Evolutionary conservation across 37 sponge, comb jelly and placozoan genomes (phyloP).

Genomic region (Geodia barretti): DNA sequence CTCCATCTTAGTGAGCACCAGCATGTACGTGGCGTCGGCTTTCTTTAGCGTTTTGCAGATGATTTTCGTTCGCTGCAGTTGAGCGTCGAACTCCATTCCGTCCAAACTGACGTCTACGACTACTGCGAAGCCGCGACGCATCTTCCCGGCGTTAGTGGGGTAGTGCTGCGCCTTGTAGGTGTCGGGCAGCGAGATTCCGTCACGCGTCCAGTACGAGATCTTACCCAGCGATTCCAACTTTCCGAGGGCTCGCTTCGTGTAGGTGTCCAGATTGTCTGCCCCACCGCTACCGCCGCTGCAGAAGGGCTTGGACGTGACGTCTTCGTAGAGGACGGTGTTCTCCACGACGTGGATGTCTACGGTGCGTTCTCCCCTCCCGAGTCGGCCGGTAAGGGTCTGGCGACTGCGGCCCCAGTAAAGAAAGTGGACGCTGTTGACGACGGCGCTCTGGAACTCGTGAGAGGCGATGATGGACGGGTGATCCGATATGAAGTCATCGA

Average conservation of each 20-base stretch:
- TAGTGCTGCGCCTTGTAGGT: slow-evolving; percentile 1
- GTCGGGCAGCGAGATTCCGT: slow-evolving; percentile 4
- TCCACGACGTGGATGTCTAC: slow-evolving; percentile 59
- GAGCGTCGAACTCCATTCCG: slow-evolving; percentile 25
- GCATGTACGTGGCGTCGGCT: slow-evolving; percentile 34
- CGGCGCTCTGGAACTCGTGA: slow-evolving; percentile 64
- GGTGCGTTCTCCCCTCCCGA: not conserved
- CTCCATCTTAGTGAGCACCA: slow-evolving; percentile 72
- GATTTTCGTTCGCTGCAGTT: slow-evolving; percentile 25
- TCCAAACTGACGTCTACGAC: slow-evolving; percentile 50
- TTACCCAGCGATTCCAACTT: slow-evolving; percentile 55
- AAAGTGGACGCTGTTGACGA: slow-evolving; percentile 41
- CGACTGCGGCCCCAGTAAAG: slow-evolving; percentile 66
- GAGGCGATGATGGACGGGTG: slow-evolving; percentile 65
- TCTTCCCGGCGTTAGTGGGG: slow-evolving; percentile 22
- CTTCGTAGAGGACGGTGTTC: slow-evolving; percentile 71
- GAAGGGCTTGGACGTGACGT: slow-evolving; percentile 57
- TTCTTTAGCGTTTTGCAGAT: slow-evolving; percentile 31
- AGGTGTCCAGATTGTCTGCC: slow-evolving; percentile 5
- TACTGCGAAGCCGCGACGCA: slow-evolving; percentile 49
- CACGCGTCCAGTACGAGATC: slow-evolving; percentile 41
- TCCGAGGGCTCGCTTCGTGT: slow-evolving; percentile 19
- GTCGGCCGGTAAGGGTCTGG: not conserved
- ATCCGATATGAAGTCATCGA: slow-evolving; percentile 36
- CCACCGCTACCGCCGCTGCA: not conserved